A percentile compares a stretch with the other conserved stretches of the same genome.
phyloP scores from a whole-genome alignment of 2,113 vertebrate genomes.

The Origma solitaria region DNA sequence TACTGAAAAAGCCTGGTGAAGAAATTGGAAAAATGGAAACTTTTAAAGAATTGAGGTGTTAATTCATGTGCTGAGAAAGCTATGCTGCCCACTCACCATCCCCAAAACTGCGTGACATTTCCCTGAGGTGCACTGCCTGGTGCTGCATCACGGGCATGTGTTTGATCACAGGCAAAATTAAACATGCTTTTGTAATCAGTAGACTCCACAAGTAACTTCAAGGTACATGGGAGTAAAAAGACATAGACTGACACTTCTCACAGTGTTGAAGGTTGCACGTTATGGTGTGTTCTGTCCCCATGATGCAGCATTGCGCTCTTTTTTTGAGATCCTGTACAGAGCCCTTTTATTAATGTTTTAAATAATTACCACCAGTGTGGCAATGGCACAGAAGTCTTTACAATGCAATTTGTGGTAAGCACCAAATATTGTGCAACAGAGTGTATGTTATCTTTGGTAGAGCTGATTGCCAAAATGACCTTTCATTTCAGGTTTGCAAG shows the following conservation, averaged over 20 bases:
- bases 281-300: background rate
- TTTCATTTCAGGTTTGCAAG: background rate
- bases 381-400: background rate
- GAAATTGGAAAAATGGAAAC: background rate
- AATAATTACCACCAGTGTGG: accelerated
- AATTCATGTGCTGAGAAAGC: background rate
- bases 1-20: background rate
- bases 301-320: background rate
- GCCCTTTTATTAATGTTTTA: background rate
- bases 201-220: background rate
- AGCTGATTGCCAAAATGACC: background rate
- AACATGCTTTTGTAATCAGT: background rate
- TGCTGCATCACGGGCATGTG: background rate
- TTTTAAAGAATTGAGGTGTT: background rate
- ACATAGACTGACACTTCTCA: background rate
- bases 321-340: background rate
- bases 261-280: background rate
- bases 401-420: accelerated
- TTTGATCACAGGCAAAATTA: background rate
- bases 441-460: background rate
- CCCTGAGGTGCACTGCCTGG: background rate
- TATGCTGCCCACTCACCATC: background rate
- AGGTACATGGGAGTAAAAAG: background rate
- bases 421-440: background rate
- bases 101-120: background rate